Evolutionary conservation across 1,140 invertebrate genomes (phyloP), one percentile per base, ranked within the genome.

Genomic region (Apis florea): DNA sequence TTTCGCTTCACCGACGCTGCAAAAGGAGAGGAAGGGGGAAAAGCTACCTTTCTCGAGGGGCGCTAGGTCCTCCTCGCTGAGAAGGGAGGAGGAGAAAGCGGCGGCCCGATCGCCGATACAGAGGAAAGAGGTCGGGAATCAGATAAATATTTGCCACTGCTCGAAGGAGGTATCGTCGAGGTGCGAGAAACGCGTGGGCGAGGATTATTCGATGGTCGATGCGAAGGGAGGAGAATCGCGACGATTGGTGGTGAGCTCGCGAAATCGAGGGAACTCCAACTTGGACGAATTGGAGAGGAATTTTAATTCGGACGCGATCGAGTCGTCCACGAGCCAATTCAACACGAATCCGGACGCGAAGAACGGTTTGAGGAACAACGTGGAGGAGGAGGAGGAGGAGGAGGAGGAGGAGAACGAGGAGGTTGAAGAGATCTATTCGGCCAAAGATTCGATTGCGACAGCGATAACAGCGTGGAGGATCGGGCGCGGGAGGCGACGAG

Each of bases 361-460:
- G 2, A 47, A 59, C 15, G 5, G 51, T 58, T 12, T 10, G 4
- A 31, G 24, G 31, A 47, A 31, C 21, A 13, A 26, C 17, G n/a
- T 6, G 17, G 17, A 1, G n/a, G 19, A 17, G 24, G 2, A 13
- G 13, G 8, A 31, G 4, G 61, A 49, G 31, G 67, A 53, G 13
- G 24, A 21, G 31, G 49, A 77, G 31, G 13, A 54, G 13, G 53
- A 61, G 19, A 1, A 53, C 53, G 58, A 77, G 68, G 63, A 63
- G 26, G 51, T 78, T 19, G 59, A 51, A 10, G 77, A 86, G 19
- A 59, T 87, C 21, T 80, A 82, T 5, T 1, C 68, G 13, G 77
- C 82, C 13, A 63, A 64, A 0, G 53, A 84, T 56, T 86, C n/a
- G 74, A 89, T 21, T 73, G 75, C 13, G 63, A 78, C 10, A 83